Evolutionary conservation across 2,888 invertebrate species (phyloP).

Genomic region (Rhynchonema sp.): DNA sequence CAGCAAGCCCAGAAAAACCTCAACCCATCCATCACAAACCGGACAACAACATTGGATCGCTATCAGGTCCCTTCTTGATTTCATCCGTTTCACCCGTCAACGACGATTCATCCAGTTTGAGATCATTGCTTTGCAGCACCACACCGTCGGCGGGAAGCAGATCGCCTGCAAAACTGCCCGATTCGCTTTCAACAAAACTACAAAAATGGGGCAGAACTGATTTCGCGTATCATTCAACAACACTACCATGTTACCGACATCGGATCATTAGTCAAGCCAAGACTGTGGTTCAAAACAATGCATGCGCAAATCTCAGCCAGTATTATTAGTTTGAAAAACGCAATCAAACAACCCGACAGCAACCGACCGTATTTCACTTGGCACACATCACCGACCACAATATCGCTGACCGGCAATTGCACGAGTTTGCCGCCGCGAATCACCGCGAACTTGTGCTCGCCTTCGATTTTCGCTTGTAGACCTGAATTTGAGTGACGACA

Average conservation of each 20-base stretch:
- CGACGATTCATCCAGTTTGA: conserved; percentile 32
- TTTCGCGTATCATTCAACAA: no score
- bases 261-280: no score
- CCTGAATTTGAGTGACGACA: no score
- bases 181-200: no score
- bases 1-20: no score
- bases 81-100: conserved; percentile 28
- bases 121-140: conserved; percentile 36
- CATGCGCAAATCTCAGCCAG: no score
- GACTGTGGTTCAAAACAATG: no score
- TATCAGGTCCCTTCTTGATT: conserved; percentile 22
- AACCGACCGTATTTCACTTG: conserved; percentile 45
- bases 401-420: conserved; percentile 84
- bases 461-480: conserved; percentile 64
- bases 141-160: conserved; percentile 37
- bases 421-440: conserved; percentile 74
- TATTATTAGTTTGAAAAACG: not conserved
- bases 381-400: conserved; percentile 94
- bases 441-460: conserved; percentile 93
- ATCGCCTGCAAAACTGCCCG: conserved; percentile 29
- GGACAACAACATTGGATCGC: conserved; percentile 22
- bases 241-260: no score
- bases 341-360: not conserved
- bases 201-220: no score
- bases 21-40: no score